A percentile compares a stretch with the other conserved stretches of the same genome.
phyloP scores from a whole-genome alignment of 2,888 invertebrate species.

The Hylaea fasciaria region DNA sequence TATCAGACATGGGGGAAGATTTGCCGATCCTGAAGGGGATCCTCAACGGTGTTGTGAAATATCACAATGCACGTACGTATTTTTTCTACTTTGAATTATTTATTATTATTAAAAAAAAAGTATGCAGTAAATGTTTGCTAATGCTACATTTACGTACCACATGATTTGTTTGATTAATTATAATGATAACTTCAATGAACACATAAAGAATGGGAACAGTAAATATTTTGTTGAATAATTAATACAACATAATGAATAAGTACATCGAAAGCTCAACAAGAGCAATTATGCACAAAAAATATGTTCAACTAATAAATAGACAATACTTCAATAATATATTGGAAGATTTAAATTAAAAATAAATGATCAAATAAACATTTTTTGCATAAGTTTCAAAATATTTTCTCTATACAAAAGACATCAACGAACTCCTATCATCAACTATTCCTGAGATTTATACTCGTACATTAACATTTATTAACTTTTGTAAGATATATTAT shows the following conservation, averaged over 20 bases:
- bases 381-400: background rate
- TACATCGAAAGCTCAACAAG: background rate
- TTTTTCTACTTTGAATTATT: conserved; percentile 40
- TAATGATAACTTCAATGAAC: background rate
- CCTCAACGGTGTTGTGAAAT: conserved; percentile 95
- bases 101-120: background rate
- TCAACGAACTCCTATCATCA: conserved; percentile 9
- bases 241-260: background rate
- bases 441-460: background rate
- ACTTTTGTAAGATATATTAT: background rate
- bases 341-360: background rate
- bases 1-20: conserved; percentile 92
- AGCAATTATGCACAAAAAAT: too few relatives aligned
- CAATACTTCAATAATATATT: too few relatives aligned
- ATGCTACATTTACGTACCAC: background rate
- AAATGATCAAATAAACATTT: background rate
- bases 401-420: conserved; percentile 16
- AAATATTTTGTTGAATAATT: background rate
- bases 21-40: conserved; percentile 96
- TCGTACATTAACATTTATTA: background rate
- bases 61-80: conserved; percentile 97
- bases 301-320: background rate
- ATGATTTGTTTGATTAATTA: conserved; percentile 5
- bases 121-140: background rate
- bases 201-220: too few relatives aligned